Evolutionary conservation across 2,888 invertebrate species (phyloP).

Genomic region (Dendrolimus pini): DNA sequence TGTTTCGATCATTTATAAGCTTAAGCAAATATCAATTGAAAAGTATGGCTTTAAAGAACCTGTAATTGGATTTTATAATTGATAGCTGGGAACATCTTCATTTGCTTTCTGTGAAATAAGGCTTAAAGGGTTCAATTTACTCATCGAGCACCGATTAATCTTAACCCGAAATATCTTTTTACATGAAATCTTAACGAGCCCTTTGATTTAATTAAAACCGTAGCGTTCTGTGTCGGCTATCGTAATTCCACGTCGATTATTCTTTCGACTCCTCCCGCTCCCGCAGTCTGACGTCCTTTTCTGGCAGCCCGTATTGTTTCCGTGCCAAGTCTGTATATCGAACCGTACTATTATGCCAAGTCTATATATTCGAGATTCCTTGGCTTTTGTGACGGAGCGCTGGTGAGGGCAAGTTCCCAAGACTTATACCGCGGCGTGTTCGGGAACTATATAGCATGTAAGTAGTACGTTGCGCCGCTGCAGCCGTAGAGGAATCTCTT

Average conservation of each 20-base stretch:
- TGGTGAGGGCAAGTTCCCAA: not conserved
- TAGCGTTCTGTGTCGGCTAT: slow-evolving; percentile 40
- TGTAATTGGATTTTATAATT: not conserved
- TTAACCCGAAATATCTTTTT: slow-evolving; percentile 20
- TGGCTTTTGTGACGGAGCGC: slow-evolving; percentile 19
- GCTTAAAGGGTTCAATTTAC: slow-evolving; percentile 5
- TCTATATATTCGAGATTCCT: slow-evolving; percentile 38
- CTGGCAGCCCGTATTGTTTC: slow-evolving; percentile 60
- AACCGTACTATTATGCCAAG: slow-evolving; percentile 50
- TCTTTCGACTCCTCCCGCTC: slow-evolving; percentile 48
- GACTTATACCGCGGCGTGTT: too few relatives aligned
- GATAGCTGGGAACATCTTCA: too few relatives aligned
- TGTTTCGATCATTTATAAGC: too few relatives aligned
- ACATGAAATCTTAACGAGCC: slow-evolving; percentile 30
- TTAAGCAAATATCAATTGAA: not conserved
- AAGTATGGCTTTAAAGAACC: not conserved
- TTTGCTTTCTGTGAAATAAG: not conserved
- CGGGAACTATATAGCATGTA: too few relatives aligned
- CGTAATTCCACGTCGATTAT: slow-evolving; percentile 43
- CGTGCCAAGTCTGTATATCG: slow-evolving; percentile 62
- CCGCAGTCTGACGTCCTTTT: slow-evolving; percentile 47
- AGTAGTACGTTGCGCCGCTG: not conserved
- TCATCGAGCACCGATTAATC: slow-evolving; percentile 9
- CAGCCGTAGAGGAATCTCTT: not conserved
- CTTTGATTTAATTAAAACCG: slow-evolving; percentile 47